Evolutionary conservation across 2,888 invertebrate species (phyloP).

Genomic region (Ectemnius lituratus): DNA sequence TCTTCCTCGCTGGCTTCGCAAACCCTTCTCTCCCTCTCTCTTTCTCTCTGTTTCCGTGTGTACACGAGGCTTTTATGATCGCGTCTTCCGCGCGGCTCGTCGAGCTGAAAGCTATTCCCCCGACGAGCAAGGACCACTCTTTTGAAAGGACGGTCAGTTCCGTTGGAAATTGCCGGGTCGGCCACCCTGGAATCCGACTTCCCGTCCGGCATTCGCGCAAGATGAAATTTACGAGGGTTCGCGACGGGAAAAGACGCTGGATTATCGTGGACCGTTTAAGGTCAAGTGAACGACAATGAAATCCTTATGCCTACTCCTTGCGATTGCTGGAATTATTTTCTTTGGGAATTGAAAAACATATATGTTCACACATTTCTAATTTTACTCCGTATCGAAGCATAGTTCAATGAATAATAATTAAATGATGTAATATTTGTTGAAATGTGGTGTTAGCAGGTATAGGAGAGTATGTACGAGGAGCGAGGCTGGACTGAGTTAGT

Average conservation of each 20-base stretch:
- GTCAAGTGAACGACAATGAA: conserved; percentile 35
- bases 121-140: conserved; percentile 18
- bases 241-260: conserved; percentile 23
- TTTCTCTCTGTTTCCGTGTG: background rate
- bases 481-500: conserved; percentile 58
- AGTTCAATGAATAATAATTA: conserved; percentile 61
- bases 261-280: conserved; percentile 48
- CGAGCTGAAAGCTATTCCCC: conserved; percentile 27
- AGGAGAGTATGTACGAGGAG: conserved; percentile 25
- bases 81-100: conserved; percentile 30
- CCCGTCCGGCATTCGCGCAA: conserved; percentile 43
- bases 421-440: background rate
- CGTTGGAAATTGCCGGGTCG: conserved; percentile 23
- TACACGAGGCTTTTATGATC: conserved; percentile 1
- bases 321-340: conserved; percentile 33
- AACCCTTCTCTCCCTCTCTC: conserved; percentile 6
- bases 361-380: too few species aligned
- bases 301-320: conserved; percentile 9
- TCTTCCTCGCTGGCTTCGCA: conserved; percentile 9
- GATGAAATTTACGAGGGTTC: conserved; percentile 19
- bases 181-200: conserved; percentile 12
- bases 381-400: too few species aligned
- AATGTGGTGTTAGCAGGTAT: conserved; percentile 8
- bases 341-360: conserved; percentile 30
- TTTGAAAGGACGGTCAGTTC: conserved; percentile 43